Conservation (phyloP, 2,113 vertebrate genomes). For the Balaenoptera acutorostrata region DNA sequence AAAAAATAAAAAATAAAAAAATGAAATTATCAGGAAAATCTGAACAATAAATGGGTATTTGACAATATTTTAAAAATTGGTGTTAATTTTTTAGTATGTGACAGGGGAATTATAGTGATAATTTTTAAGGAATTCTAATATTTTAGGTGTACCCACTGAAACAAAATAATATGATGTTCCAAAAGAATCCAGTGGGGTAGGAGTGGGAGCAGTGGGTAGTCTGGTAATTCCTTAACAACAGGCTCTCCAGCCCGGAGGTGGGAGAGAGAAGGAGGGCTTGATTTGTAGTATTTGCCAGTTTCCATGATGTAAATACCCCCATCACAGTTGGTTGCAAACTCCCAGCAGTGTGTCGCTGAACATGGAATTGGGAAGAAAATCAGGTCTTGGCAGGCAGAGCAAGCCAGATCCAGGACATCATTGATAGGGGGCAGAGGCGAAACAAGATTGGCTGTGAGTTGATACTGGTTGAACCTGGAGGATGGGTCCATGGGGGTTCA, state of each 20-base stretch:
- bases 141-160: neutral
- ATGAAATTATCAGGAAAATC: neutral
- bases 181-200: neutral
- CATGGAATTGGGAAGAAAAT: neutral
- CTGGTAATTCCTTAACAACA: neutral
- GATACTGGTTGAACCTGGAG: neutral
- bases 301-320: neutral
- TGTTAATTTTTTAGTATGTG: neutral
- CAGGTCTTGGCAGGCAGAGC: neutral
- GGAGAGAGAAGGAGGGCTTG: neutral
- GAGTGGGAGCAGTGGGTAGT: neutral
- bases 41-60: neutral
- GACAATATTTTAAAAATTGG: neutral
- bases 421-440: fast-evolving
- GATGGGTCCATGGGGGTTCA: neutral
- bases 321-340: neutral
- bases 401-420: neutral
- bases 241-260: fast-evolving
- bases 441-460: fast-evolving
- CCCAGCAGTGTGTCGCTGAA: neutral
- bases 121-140: neutral
- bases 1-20: neutral
- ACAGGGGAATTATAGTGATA: neutral
- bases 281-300: neutral
- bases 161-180: neutral